Evolutionary conservation across 2,797 vertebrate species (phyloP), one percentile per base, ranked within the genome.

Genomic region (Sorex maritimensis): DNA sequence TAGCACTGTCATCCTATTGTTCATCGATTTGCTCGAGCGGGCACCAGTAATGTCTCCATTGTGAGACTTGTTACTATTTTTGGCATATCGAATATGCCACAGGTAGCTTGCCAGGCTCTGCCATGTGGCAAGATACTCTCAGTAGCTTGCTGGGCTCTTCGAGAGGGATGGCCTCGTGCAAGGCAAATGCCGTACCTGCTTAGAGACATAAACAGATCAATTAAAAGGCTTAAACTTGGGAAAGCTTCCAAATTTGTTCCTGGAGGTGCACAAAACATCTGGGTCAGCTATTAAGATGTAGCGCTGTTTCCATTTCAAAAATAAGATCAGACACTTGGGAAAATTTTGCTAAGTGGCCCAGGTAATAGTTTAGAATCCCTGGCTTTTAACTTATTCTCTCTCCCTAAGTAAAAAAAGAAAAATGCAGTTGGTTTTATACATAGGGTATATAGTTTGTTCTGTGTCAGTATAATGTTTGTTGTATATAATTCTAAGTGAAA

Each of bases 231-330:
- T 73, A 41, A 61, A 78, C 23, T 71, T 79, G 49, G n/a, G 58
- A 92, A 94, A 74, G 3, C 24, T 86, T 91, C 78, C 84, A 91
- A 81, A n/a, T 92, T 86, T 86, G 34, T 74, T 94, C 44, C n/a
- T 61, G 17, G 69, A 89, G 41, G 34, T 87, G 15, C 4, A 34
- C 17, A 79, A 91, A 86, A 86, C 63, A 95, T 72, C 73, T 74
- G 30, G 30, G 78, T 65, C 78, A 86, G 19, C 78, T 86, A 74
- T 84, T 92, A 92, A 93, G 72, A 86, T 55, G n/a, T 4, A 77
- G 23, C n/a, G 82, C 15, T 30, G 3, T 74, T 95, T 93, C 63
- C 23, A 6, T 81, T 95, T 94, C 46, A 72, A 86, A 95, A 87
- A 41, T 52, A 72, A 65, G 9, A 14, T 38, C 74, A 55, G 84